Base-by-base conservation (phyloP, 2,797 vertebrate genomes). In the Sebastes nivosus region DNA sequence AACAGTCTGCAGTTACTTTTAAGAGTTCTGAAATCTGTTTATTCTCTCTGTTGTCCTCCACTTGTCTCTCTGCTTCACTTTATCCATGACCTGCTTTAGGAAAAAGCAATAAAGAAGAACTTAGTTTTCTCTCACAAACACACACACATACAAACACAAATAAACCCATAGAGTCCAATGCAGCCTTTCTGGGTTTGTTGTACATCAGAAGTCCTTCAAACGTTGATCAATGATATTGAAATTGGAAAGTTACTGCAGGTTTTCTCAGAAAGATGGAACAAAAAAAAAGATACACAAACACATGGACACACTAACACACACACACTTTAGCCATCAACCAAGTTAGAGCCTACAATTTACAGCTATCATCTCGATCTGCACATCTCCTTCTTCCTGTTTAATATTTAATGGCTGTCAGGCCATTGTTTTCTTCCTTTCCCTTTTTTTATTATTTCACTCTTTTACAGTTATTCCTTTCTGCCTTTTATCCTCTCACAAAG, bases 321-420 rank as follows among this genome's bases (percentile, higher is more conserved):
- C 18, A 77, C 50, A n/a, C 16, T 52, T 68, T 30, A n/a, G 64
- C 29, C 63, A 68, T 80, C 65, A 55, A 73, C 74, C 14, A 32
- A 71, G 58, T 42, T 30, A 36, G 29, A 60, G 59, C 18, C 27
- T 27, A 7, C 27, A 71, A 24, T 88, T 79, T 81, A 82, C 46
- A 83, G 65, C 67, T 22, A 8, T 72, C 57, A n/a, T 64, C 69
- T 66, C 69, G 36, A 52, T 79, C 80, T 60, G 54, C 75, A 68
- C 29, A 66, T 58, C 65, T 70, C 18, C 55, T 18, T 24, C 54
- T 22, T 52, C 20, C 55, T 61, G 57, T 13, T 87, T 22, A 87
- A 90, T 85, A 84, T 87, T 85, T 86, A 88, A 83, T 87, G 69
- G 12, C 72, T 74, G 82, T 75, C 73, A 64, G 61, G 25, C 29